Base-by-base conservation (phyloP, 2,113 vertebrate genomes). In the Eurystomus gularis region DNA sequence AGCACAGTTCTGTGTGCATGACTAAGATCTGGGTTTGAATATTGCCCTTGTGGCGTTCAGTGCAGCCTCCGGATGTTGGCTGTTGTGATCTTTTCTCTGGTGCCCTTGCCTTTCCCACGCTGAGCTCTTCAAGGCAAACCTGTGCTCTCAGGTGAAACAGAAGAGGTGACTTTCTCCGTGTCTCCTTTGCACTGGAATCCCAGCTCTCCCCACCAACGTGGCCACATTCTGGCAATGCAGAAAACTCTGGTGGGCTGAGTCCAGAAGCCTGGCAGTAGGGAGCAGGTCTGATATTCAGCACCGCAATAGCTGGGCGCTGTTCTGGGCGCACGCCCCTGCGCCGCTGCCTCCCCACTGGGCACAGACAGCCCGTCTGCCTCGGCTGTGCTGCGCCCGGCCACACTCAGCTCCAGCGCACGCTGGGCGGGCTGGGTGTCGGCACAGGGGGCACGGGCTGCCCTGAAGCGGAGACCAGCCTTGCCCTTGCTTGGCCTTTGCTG, bases 371-470 rank as follows among this genome's bases (percentile, higher is more conserved):
- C 42, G 14, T 46, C 28, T 24, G 58, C 81, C 42, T 52, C 1
- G 1, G 52, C 31, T 11, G 4, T 25, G 33, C 66, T 85, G 73
- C 58, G 11, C 60, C 29, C 3, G 9, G 39, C 33, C 11, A 1
- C 13, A 52, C 68, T 66, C 1, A 0, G 28, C 66, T 46, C 37
- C 44, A 29, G 44, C 44, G 13, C 4, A 4, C 2, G 0, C 37
- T 9, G 42, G 39, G 16, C 54, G 62, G 19, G 40, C 66, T 72
- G 57, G 2, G 1, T 11, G 42, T 42, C 16, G 10, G 62, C 37
- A 4, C 1, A 0, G 31, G 14, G 29, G 26, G 12, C 5, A 8
- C 7, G 2, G n/a, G 11, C 46, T 17, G 39, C 49, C 55, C 39
- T 55, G 42, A 40, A n/a, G n/a, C 55, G 55, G 39, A 33, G 35